phyloP scores from a whole-genome alignment of 2,113 vertebrate species.

The Ammodytes dubius region DNA sequence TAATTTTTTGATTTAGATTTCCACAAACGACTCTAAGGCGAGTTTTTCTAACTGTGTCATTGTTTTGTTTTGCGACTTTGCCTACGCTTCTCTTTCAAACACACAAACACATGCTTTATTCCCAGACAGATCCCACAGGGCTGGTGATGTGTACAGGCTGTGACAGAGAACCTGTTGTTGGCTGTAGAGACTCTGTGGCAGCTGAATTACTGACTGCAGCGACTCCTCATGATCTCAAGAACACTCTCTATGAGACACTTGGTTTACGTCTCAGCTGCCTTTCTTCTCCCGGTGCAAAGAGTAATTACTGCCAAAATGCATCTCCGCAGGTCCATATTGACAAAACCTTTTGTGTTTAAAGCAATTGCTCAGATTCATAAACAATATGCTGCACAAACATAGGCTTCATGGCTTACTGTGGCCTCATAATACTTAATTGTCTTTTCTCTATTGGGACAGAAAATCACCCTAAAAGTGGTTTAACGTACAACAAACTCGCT shows the following conservation, averaged over 20 bases:
- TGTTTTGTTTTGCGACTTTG: background rate
- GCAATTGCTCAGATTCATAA: background rate
- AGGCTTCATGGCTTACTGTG: too few relatives aligned
- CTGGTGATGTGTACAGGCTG: conserved; percentile 27
- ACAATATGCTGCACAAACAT: too few relatives aligned
- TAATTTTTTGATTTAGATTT: too few relatives aligned
- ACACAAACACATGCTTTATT: background rate
- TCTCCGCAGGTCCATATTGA: conserved; percentile 48
- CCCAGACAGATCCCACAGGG: conserved; percentile 6
- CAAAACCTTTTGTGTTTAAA: conserved; percentile 3
- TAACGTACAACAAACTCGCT: too few relatives aligned
- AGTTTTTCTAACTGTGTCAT: background rate
- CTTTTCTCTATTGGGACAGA: too few relatives aligned
- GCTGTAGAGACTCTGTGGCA: conserved; percentile 1
- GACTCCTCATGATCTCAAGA: conserved; percentile 16
- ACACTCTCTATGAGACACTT: conserved; percentile 33
- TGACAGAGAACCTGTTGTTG: conserved; percentile 42
- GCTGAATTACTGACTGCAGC: conserved; percentile 44
- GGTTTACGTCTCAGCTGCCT: conserved; percentile 29
- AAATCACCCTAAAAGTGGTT: too few relatives aligned
- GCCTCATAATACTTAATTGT: too few relatives aligned
- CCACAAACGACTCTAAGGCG: background rate
- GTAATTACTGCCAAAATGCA: conserved; percentile 50
- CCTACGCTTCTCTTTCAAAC: background rate
- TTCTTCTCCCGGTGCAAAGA: conserved; percentile 38